Conservation (phyloP, 2,797 vertebrate species). For the Hafferia zeledoni region DNA sequence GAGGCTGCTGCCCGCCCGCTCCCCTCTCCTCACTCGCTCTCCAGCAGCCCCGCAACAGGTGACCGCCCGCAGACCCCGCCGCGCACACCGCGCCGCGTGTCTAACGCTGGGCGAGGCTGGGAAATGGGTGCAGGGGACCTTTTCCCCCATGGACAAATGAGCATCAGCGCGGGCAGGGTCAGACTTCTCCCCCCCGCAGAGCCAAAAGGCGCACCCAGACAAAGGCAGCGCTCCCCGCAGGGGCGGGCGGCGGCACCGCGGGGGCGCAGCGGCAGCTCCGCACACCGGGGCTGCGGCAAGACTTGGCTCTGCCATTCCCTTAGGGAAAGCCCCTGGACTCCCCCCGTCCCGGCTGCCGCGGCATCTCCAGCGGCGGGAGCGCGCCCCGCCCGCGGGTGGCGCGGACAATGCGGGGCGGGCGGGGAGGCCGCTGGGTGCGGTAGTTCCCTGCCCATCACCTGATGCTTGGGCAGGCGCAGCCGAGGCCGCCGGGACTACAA, state of each 20-base stretch:
- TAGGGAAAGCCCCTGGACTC: accelerated
- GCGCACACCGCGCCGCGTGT: background rate
- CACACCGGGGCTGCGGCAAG: background rate
- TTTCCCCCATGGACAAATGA: accelerated
- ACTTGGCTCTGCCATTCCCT: accelerated
- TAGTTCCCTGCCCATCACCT: conserved; percentile 34
- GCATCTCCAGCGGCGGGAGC: background rate
- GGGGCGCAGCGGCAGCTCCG: background rate
- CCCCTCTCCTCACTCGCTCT: background rate
- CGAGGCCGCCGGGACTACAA: conserved; percentile 27
- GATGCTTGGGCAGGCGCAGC: conserved; percentile 11
- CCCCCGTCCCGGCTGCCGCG: background rate
- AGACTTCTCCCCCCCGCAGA: background rate
- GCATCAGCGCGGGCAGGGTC: accelerated
- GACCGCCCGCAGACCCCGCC: background rate
- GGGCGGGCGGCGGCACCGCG: background rate
- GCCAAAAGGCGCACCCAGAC: background rate
- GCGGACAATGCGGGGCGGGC: background rate
- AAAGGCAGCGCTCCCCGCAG: background rate
- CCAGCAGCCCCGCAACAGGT: background rate
- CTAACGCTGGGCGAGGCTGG: background rate
- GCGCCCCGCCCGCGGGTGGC: background rate
- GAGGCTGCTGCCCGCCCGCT: background rate
- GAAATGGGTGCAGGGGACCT: accelerated
- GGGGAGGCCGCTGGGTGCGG: conserved; percentile 37